These are phyloP conservation scores for Syngnathus scovelli DNA, from an alignment of 2,113 vertebrate species.

Conservation along the genomic window DNA sequence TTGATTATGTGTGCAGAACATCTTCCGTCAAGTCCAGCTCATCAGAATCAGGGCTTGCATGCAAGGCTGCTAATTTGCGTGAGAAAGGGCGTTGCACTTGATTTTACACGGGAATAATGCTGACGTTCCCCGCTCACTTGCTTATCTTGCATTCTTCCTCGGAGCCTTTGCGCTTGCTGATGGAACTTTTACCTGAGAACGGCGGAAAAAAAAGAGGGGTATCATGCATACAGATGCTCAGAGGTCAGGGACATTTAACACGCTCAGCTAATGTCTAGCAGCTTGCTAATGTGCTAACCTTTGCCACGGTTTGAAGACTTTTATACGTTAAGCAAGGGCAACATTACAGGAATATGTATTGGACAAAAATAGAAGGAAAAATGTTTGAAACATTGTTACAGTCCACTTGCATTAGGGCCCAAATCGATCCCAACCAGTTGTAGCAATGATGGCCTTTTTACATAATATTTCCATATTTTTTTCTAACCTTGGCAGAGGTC, in stretches of 20 bases:
- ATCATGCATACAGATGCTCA: not conserved
- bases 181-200: constrained; percentile 47
- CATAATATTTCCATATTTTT: too few relatives aligned
- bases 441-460: not conserved
- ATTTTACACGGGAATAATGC: constrained; percentile 45
- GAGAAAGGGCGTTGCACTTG: constrained; percentile 41
- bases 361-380: too few relatives aligned
- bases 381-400: not conserved
- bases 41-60: constrained; percentile 19
- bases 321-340: not conserved
- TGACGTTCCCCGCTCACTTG: constrained; percentile 46
- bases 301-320: not conserved
- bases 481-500: not conserved
- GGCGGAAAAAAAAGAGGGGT: constrained; percentile 9
- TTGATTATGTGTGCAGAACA: not conserved
- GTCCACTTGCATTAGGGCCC: not conserved
- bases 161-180: constrained; percentile 28
- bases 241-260: not conserved
- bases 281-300: not conserved
- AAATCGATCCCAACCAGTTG: not conserved
- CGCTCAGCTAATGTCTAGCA: not conserved
- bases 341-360: not conserved
- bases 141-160: constrained; percentile 52
- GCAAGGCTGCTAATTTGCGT: constrained; percentile 51
- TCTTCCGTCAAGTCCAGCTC: not conserved